Evolutionary conservation across 2,888 invertebrate genomes (phyloP).

Genomic region (Tromatobia lineatoria): DNA sequence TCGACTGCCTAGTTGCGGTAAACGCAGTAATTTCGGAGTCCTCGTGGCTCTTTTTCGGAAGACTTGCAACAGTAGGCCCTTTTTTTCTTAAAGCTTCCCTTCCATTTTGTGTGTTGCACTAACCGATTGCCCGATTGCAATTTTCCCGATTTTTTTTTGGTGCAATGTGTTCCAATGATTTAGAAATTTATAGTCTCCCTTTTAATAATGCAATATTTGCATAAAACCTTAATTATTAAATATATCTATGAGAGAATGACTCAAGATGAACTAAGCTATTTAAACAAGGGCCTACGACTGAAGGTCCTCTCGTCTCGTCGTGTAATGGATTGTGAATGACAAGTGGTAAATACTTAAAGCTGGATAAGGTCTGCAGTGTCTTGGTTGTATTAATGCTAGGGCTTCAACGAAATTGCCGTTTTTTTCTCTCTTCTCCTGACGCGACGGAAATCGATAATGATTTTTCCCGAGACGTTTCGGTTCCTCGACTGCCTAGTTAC

Average conservation of each 20-base stretch:
- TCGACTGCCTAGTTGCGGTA: constrained; percentile 33
- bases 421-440: background rate
- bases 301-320: constrained; percentile 29
- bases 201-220: background rate
- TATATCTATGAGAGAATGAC: constrained; percentile 16
- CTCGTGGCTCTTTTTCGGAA: background rate
- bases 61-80: background rate
- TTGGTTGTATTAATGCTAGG: constrained; percentile 2
- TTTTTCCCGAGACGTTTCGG: background rate
- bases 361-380: constrained; percentile 30
- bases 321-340: constrained; percentile 22
- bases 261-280: constrained; percentile 50
- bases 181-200: background rate
- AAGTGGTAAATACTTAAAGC: constrained; percentile 10
- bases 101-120: constrained; percentile 40
- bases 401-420: background rate
- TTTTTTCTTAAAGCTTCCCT: constrained; percentile 24
- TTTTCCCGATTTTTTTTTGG: too few species aligned
- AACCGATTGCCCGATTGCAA: too few species aligned
- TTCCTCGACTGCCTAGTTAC: constrained; percentile 25
- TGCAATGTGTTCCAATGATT: too few species aligned
- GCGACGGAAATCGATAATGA: constrained; percentile 34
- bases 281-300: constrained; percentile 35
- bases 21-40: constrained; percentile 30
- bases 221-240: background rate